A percentile compares a stretch with the other conserved stretches of the same genome.
Conservation (phyloP, 2,113 vertebrate genomes). For the Oophaga pumilio region DNA sequence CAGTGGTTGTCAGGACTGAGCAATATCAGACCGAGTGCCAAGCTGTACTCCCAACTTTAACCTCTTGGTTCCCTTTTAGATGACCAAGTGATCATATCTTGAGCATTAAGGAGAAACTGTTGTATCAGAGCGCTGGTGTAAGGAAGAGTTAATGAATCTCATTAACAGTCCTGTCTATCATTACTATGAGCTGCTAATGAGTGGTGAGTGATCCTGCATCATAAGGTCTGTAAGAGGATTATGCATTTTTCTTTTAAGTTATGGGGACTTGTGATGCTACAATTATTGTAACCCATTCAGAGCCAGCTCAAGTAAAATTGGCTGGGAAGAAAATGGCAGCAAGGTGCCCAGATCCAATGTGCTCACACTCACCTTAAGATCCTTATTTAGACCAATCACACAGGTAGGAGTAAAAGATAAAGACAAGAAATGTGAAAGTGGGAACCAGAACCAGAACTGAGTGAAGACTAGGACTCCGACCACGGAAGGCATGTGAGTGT, state of each 20-base stretch:
- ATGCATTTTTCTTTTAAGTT: constrained; percentile 54
- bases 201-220: constrained; percentile 50
- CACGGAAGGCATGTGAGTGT: constrained; percentile 98
- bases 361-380: constrained; percentile 86
- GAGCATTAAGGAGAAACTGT: background rate
- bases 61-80: background rate
- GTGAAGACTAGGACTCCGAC: constrained; percentile 97
- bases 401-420: constrained; percentile 96
- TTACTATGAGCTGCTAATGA: constrained; percentile 47
- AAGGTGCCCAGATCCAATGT: background rate
- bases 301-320: background rate
- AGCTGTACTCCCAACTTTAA: background rate
- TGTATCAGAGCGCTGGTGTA: background rate
- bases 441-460: constrained; percentile 99
- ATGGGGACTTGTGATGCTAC: constrained; percentile 47
- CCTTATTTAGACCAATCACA: constrained; percentile 98
- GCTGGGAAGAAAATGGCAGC: background rate
- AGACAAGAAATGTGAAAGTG: constrained; percentile 94
- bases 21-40: background rate
- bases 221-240: constrained; percentile 59
- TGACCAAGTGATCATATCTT: background rate
- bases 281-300: constrained; percentile 45
- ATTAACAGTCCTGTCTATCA: constrained; percentile 38
- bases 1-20: background rate
- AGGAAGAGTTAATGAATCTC: constrained; percentile 48